These are phyloP conservation scores for Pycnomerus fuliginosus DNA, from an alignment of 2,888 invertebrate genomes.

Conservation along the genomic window DNA sequence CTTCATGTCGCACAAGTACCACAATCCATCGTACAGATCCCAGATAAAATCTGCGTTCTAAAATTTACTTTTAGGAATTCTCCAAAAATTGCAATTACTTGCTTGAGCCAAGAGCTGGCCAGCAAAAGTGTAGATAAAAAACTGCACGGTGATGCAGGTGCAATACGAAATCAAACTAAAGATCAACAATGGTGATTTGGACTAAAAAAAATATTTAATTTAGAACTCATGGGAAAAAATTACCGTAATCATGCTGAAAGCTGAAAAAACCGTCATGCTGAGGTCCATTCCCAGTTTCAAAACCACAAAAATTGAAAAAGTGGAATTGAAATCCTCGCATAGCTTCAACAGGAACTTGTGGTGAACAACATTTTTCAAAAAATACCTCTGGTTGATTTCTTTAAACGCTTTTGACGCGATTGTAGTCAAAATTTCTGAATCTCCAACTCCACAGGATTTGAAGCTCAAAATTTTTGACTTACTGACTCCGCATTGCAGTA, in stretches of 20 bases:
- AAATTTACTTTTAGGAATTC: background rate
- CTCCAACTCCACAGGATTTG: too few relatives aligned
- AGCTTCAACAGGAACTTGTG: conserved; percentile 4
- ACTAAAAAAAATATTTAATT: background rate
- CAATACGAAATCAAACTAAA: background rate
- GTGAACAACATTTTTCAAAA: conserved; percentile 4
- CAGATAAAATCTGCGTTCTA: conserved; percentile 6
- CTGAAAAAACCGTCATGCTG: background rate
- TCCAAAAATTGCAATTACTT: background rate
- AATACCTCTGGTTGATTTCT: conserved; percentile 4
- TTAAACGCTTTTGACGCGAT: background rate
- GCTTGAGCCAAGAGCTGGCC: conserved; percentile 7
- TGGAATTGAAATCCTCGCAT: conserved; percentile 7
- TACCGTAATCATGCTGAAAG: conserved; percentile 1
- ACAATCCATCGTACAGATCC: conserved; percentile 2
- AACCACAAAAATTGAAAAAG: conserved; percentile 3
- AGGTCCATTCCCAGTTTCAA: background rate
- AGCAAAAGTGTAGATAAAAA: conserved; percentile 4
- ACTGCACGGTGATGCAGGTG: background rate
- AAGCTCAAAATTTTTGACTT: too few relatives aligned
- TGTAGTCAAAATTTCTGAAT: background rate
- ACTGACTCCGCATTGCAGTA: conserved; percentile 1
- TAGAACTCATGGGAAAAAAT: background rate
- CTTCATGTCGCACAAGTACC: conserved; percentile 5
- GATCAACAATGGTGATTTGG: background rate